Evolutionary conservation across 2,888 invertebrate genomes (phyloP), one percentile per base, ranked within the genome.

Genomic region (Zele albiditarsus): DNA sequence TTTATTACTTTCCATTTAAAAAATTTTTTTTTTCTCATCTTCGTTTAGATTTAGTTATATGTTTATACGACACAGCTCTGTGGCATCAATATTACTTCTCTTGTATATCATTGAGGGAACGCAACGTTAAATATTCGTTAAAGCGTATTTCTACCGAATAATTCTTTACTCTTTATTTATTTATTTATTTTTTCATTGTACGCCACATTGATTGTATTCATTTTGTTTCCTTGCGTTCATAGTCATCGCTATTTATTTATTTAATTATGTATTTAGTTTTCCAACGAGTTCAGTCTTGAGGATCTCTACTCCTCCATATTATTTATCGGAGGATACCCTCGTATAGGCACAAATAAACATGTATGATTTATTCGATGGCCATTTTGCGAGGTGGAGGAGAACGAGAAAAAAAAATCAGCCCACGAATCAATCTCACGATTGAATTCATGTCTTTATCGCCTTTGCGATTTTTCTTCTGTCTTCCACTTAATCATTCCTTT

Each of bases 241-340:
- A 60, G 31, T 62, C 10, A 28, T 42, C 28, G 28, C 14, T 74
- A 58, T 68, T 58, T 65, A 49, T 57, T 57, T 75, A 66, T 71
- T 63, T 71, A 71, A 65, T 66, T 77, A 76, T 72, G 63, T 77
- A 72, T 71, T 76, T 63, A 77, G 58, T 73, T 77, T 75, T 83
- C 80, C 83, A 81, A 84, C 84, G 84, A 85, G 85, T 87, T 53
- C 87, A 86, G 87, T 86, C 87, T 87, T 87, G 84, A 87, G 84
- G 84, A 86, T 81, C 79, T 79, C 79, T 77, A 68, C 70, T 73
- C 74, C 77, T 74, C 71, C 73, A 71, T 27, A 60, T 38, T 69
- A 73, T 65, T 67, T 20, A 8, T 23, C 20, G 20, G 73, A 75
- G 75, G 70, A 71, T 72, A 58, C 49, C n/a, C 53, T 63, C 33